Percentiles rank a stretch among this genome's conserved stretches.
phyloP scores from a whole-genome alignment of 2,888 invertebrate genomes.

The Tuberolachnus salignus region DNA sequence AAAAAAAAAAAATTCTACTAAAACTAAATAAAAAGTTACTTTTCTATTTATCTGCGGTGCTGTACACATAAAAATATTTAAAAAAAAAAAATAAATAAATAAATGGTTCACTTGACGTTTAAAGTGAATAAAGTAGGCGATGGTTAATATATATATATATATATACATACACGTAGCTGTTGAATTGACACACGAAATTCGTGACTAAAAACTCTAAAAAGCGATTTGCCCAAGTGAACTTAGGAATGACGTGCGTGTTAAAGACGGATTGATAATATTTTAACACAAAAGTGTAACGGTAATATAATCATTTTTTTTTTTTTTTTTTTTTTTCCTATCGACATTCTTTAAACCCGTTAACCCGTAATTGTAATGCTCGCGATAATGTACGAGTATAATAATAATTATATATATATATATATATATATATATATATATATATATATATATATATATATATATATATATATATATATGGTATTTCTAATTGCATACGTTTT shows the following conservation, averaged over 20 bases:
- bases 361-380: constrained; percentile 1
- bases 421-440: no score
- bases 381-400: not conserved
- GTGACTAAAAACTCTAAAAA: constrained; percentile 23
- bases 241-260: not conserved
- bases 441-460: no score
- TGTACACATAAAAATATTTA: constrained; percentile 21
- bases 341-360: not conserved
- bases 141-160: no score
- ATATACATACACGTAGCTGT: not conserved
- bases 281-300: not conserved
- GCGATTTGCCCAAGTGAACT: no score
- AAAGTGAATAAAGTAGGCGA: not conserved
- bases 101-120: no score
- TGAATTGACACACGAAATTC: constrained; percentile 28
- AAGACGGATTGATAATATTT: constrained; percentile 16
- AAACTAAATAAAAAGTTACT: not conserved
- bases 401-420: no score
- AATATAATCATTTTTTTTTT: no score
- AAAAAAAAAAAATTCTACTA: not conserved
- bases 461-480: no score
- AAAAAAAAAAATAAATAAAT: not conserved
- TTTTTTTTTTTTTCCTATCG: constrained; percentile 11
- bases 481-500: not conserved
- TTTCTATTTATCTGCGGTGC: not conserved